Percentiles rank a stretch among this genome's conserved stretches.
Evolutionary conservation across 1,140 invertebrate species (phyloP).

Genomic region (Epicauta chinensis): DNA sequence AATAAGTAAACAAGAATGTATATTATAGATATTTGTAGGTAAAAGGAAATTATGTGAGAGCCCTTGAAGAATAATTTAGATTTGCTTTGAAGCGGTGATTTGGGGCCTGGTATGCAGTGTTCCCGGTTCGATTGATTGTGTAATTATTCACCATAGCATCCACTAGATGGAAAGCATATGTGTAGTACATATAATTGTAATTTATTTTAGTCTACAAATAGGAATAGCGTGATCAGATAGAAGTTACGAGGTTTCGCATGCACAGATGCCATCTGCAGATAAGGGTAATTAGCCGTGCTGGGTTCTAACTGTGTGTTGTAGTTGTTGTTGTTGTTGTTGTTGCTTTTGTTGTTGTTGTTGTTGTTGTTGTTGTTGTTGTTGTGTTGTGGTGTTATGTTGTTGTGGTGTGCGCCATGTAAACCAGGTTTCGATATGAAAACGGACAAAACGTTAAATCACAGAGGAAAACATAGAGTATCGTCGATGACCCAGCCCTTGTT

Average conservation of each 20-base stretch:
- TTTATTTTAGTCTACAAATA: slow-evolving; percentile 31
- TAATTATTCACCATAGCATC: slow-evolving; percentile 13
- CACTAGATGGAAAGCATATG: slow-evolving; percentile 15
- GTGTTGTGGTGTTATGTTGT: too few relatives aligned
- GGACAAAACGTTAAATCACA: slow-evolving; percentile 15
- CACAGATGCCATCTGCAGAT: slow-evolving; percentile 30
- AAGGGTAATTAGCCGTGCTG: slow-evolving; percentile 28
- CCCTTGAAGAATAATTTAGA: too few relatives aligned
- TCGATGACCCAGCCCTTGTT: slow-evolving; percentile 9
- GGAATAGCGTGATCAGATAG: slow-evolving; percentile 31
- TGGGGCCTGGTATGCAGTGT: too few relatives aligned
- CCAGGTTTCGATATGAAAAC: slow-evolving; percentile 12
- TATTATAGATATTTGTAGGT: too few relatives aligned
- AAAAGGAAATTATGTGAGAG: too few relatives aligned
- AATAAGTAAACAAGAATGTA: too few relatives aligned
- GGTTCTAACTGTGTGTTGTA: slow-evolving; percentile 24
- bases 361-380: too few relatives aligned
- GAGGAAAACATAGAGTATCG: slow-evolving; percentile 1
- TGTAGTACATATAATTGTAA: slow-evolving; percentile 26
- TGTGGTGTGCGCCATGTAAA: slow-evolving; percentile 10
- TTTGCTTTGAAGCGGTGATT: too few relatives aligned
- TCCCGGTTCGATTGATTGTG: slow-evolving; percentile 4
- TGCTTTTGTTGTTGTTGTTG: too few relatives aligned
- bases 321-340: too few relatives aligned
- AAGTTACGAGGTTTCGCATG: slow-evolving; percentile 29